These are phyloP conservation scores for Platycheirus albimanus DNA, from an alignment of 2,888 invertebrate genomes.

Conservation along the genomic window DNA sequence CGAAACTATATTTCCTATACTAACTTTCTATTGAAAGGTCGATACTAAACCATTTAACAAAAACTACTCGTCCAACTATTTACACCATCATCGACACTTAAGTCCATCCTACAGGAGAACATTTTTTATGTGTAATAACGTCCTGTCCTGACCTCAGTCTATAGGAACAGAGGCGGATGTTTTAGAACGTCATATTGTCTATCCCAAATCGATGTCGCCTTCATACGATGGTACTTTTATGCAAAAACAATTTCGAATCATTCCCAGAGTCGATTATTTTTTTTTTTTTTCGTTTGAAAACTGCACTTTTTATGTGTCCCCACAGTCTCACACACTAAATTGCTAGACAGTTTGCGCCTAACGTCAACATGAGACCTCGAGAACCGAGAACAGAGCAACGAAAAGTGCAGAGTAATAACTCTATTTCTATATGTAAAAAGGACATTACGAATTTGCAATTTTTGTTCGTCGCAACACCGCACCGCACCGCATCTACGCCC, in stretches of 20 bases:
- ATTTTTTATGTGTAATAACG: conserved; percentile 27
- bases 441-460: conserved; percentile 56
- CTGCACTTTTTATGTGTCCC: conserved; percentile 33
- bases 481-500: too few relatives aligned
- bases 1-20: too few relatives aligned
- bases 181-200: conserved; percentile 13
- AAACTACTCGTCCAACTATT: background rate
- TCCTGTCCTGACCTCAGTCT: conserved; percentile 16
- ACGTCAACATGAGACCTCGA: conserved; percentile 31
- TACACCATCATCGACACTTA: conserved; percentile 9
- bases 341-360: conserved; percentile 45
- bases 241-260: conserved; percentile 43
- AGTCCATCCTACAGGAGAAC: conserved; percentile 5
- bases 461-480: conserved; percentile 11
- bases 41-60: too few relatives aligned
- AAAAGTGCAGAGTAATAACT: conserved; percentile 41
- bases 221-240: conserved; percentile 22
- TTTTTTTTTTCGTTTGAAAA: background rate
- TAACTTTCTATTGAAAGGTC: too few relatives aligned
- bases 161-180: background rate
- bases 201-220: conserved; percentile 24
- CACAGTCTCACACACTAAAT: conserved; percentile 5
- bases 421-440: conserved; percentile 35
- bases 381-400: too few relatives aligned
- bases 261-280: conserved; percentile 6